Conservation (phyloP, 2,113 vertebrate species). For the Gobius niger region DNA sequence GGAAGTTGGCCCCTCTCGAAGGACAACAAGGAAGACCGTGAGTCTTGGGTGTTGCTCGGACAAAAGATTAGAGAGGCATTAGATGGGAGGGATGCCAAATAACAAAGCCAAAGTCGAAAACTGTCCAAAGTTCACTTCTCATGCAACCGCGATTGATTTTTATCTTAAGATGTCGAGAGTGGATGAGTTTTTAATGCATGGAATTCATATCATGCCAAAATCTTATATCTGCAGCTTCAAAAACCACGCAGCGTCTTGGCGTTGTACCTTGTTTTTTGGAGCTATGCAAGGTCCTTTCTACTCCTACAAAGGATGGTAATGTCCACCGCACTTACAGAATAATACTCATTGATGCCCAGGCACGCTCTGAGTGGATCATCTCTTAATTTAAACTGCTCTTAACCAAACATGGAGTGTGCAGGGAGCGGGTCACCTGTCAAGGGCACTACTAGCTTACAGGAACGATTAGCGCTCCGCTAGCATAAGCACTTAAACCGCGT, state of each 20-base stretch:
- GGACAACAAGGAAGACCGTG: conserved; percentile 23
- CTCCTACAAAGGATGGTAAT: conserved; percentile 21
- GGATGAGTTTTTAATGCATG: not conserved
- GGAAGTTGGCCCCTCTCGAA: conserved; percentile 50
- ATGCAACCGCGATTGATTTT: conserved; percentile 37
- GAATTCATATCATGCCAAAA: not conserved
- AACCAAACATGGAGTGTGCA: conserved; percentile 27
- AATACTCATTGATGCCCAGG: conserved; percentile 17
- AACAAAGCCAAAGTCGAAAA: conserved; percentile 30
- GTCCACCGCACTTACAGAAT: conserved; percentile 28
- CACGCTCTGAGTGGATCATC: conserved; percentile 26
- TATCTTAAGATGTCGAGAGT: conserved; percentile 13
- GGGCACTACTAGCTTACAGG: conserved; percentile 5
- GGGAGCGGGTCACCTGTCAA: conserved; percentile 32
- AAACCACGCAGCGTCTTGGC: conserved; percentile 33
- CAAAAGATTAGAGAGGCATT: conserved; percentile 53
- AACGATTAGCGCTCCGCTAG: conserved; percentile 16
- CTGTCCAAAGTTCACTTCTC: conserved; percentile 8
- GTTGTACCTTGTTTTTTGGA: conserved; percentile 41
- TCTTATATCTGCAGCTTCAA: conserved; percentile 10
- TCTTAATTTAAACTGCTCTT: conserved; percentile 29
- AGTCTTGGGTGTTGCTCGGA: conserved; percentile 43
- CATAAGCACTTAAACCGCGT: conserved; percentile 19
- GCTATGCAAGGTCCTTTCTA: not conserved
- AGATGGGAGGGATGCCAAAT: conserved; percentile 40